Conservation (phyloP, 1,140 invertebrate species). For the Eupristina koningsbergeri region DNA sequence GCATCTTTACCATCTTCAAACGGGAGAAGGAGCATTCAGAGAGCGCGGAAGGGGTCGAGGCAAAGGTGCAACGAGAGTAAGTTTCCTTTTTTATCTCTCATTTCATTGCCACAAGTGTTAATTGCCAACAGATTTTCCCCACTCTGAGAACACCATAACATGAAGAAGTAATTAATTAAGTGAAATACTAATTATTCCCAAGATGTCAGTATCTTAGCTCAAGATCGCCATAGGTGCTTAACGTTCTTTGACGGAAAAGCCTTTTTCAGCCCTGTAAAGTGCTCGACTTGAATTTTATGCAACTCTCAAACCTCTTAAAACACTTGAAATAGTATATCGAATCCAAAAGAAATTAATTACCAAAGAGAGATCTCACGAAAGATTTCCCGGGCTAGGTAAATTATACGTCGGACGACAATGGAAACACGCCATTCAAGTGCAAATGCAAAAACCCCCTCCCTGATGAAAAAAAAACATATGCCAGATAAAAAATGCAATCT, state of each 20-base stretch:
- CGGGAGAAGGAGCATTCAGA: conserved; percentile 69
- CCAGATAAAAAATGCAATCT: conserved; percentile 14
- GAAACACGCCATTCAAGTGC: too few species aligned
- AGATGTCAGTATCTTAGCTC: conserved; percentile 5
- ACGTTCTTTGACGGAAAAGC: conserved; percentile 9
- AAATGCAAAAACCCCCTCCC: too few species aligned
- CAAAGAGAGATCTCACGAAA: not conserved
- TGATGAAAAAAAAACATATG: too few species aligned
- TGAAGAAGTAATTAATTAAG: not conserved
- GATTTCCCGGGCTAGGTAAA: not conserved
- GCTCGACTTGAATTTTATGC: conserved; percentile 5
- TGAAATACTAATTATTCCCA: conserved; percentile 11
- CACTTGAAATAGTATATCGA: not conserved
- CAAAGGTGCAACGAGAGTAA: conserved; percentile 71
- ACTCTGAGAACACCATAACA: not conserved
- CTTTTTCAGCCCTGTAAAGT: not conserved
- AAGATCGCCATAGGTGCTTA: conserved; percentile 17
- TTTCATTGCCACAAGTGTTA: conserved; percentile 13
- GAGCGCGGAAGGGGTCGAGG: conserved; percentile 71
- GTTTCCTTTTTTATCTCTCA: conserved; percentile 45
- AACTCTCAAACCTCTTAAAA: conserved; percentile 15
- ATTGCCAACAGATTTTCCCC: conserved; percentile 1
- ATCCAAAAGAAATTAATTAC: not conserved
- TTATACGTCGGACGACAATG: not conserved
- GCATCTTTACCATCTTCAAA: conserved; percentile 72